These are phyloP conservation scores for Pocillopora grandis DNA, from an alignment of 92 coral and sea anemone genomes.

Conservation along the genomic window DNA sequence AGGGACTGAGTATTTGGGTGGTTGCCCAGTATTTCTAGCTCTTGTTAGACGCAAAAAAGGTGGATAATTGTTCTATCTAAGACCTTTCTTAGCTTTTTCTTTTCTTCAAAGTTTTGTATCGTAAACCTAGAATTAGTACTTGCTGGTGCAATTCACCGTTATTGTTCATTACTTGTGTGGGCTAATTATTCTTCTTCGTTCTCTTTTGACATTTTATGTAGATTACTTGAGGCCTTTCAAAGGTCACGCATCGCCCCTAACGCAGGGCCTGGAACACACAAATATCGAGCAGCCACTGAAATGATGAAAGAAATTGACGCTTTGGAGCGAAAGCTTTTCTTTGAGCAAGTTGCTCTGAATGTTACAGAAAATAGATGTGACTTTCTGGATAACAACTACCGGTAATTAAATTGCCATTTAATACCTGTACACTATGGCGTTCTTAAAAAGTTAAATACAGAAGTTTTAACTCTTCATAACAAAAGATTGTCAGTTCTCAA, in stretches of 20 bases:
- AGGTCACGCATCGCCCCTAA: background rate
- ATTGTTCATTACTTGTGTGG: no score
- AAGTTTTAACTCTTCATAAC: background rate
- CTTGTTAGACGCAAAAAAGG: no score
- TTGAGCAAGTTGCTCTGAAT: slow-evolving; percentile 17
- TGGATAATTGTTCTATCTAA: no score
- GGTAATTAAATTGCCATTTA: background rate
- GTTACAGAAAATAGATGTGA: slow-evolving; percentile 11
- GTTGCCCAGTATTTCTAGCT: no score
- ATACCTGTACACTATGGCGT: background rate
- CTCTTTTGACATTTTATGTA: background rate
- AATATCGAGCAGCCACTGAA: background rate
- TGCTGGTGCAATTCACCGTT: no score
- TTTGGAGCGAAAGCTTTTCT: slow-evolving; percentile 23
- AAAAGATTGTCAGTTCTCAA: background rate
- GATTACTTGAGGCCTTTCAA: background rate
- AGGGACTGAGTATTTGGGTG: no score
- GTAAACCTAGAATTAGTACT: no score
- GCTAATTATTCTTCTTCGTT: background rate
- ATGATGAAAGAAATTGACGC: slow-evolving; percentile 13
- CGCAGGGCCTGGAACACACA: background rate
- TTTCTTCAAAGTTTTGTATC: no score
- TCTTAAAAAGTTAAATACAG: background rate
- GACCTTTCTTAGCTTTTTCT: no score
- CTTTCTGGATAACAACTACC: background rate